Evolutionary conservation across 64 coral and sea anemone genomes (phyloP).

Genomic region (Actinia equina): DNA sequence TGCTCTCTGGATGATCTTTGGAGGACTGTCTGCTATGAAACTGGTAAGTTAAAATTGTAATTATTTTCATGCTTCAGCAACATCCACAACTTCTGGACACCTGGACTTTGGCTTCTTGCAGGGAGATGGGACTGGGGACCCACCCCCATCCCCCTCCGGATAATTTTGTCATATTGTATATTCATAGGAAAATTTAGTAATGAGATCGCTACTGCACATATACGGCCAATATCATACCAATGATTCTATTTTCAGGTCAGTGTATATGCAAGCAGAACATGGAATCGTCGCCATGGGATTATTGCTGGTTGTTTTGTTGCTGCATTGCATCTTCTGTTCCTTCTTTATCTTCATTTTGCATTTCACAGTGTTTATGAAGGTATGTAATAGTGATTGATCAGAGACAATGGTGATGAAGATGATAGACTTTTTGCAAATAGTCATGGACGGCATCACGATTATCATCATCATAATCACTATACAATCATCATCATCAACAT

Average conservation of each 20-base stretch:
- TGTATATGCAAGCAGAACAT: conserved; percentile 87
- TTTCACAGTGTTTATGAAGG: conserved; percentile 93
- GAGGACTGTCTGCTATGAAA: conserved; percentile 86
- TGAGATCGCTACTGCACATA: too few relatives aligned
- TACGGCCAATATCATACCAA: too few relatives aligned
- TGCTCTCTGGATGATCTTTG: conserved; percentile 95
- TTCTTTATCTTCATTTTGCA: conserved; percentile 87
- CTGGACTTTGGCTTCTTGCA: too few relatives aligned
- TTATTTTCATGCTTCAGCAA: not conserved
- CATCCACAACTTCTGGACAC: not conserved
- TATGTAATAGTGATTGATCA: not conserved
- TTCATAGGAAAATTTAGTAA: too few relatives aligned
- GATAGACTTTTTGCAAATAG: too few relatives aligned
- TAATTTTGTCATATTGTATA: too few relatives aligned
- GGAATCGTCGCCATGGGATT: conserved; percentile 77
- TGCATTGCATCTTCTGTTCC: conserved; percentile 75
- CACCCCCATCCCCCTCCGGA: too few relatives aligned
- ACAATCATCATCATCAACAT: too few relatives aligned
- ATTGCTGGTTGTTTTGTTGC: conserved; percentile 87
- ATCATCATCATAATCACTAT: too few relatives aligned
- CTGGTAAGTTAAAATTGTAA: conserved; percentile 46
- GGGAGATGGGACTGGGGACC: too few relatives aligned
- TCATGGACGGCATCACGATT: too few relatives aligned
- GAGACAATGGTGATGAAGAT: too few relatives aligned
- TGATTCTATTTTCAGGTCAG: conserved; percentile 40